A percentile compares a stretch with the other conserved stretches of the same genome.
phyloP scores from a whole-genome alignment of 2,113 vertebrate species.

The Todiramphus saurophagus region DNA sequence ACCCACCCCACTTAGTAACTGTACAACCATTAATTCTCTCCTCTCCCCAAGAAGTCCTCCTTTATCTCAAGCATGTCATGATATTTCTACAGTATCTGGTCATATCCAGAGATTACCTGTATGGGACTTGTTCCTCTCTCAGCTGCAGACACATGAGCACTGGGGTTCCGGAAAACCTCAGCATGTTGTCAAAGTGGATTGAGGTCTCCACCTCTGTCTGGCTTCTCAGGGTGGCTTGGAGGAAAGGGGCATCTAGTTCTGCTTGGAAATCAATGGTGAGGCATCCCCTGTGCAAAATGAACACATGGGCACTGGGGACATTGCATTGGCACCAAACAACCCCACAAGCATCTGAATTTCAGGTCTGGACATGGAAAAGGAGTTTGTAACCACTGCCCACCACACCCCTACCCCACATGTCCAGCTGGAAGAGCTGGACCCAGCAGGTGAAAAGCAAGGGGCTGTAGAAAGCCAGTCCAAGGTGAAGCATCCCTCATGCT shows the following conservation, averaged over 20 bases:
- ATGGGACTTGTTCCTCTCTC: constrained; percentile 18
- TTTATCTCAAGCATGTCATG: background rate
- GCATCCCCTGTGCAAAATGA: constrained; percentile 29
- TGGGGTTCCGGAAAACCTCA: constrained; percentile 13
- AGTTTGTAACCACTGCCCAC: accelerated
- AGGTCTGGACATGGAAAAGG: background rate
- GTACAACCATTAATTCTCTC: background rate
- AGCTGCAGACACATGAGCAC: constrained; percentile 67
- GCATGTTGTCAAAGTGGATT: constrained; percentile 18
- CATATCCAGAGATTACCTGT: constrained; percentile 30
- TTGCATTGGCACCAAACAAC: background rate
- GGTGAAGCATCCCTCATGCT: background rate
- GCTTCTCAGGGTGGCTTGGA: constrained; percentile 50
- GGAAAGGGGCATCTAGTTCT: constrained; percentile 54
- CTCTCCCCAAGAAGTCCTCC: background rate
- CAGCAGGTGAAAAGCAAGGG: background rate
- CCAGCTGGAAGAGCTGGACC: background rate
- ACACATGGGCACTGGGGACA: accelerated
- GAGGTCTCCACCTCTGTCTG: constrained; percentile 40
- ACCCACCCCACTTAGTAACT: accelerated
- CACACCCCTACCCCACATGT: accelerated
- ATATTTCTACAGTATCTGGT: background rate
- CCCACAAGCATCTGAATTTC: background rate
- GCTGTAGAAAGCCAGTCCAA: background rate
- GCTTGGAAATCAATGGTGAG: constrained; percentile 55